These are phyloP conservation scores for Megalops atlanticus DNA, from an alignment of 2,113 vertebrate genomes.

Conservation along the genomic window DNA sequence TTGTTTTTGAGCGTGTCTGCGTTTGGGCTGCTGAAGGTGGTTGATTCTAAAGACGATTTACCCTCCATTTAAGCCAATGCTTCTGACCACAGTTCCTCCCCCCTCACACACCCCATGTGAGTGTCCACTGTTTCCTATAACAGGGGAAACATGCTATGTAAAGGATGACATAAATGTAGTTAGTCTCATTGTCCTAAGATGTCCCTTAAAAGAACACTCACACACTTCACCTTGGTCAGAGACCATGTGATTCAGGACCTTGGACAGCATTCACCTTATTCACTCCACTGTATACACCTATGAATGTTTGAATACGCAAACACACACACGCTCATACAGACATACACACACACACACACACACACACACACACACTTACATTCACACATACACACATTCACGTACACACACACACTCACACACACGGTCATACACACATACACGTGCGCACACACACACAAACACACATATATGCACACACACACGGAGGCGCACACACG, in stretches of 20 bases:
- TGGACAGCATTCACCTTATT: not conserved
- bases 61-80: not conserved
- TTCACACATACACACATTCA: too few relatives aligned
- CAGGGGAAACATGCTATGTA: not conserved
- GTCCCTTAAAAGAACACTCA: too few relatives aligned
- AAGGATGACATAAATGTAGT: not conserved
- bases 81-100: not conserved
- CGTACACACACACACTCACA: too few relatives aligned
- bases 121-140: not conserved
- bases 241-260: not conserved
- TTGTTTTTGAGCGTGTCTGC: not conserved
- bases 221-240: not conserved
- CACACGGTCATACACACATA: too few relatives aligned
- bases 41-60: conserved; percentile 11
- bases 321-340: too few relatives aligned
- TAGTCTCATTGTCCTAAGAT: too few relatives aligned
- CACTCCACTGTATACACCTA: not conserved
- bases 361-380: too few relatives aligned
- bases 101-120: not conserved
- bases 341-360: too few relatives aligned
- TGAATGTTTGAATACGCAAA: too few relatives aligned
- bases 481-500: too few relatives aligned
- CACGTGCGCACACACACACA: too few relatives aligned
- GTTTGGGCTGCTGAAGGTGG: conserved; percentile 29
- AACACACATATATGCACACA: too few relatives aligned